phyloP scores from a whole-genome alignment of 2,888 invertebrate species.

The Zygogramma bicolorata region DNA sequence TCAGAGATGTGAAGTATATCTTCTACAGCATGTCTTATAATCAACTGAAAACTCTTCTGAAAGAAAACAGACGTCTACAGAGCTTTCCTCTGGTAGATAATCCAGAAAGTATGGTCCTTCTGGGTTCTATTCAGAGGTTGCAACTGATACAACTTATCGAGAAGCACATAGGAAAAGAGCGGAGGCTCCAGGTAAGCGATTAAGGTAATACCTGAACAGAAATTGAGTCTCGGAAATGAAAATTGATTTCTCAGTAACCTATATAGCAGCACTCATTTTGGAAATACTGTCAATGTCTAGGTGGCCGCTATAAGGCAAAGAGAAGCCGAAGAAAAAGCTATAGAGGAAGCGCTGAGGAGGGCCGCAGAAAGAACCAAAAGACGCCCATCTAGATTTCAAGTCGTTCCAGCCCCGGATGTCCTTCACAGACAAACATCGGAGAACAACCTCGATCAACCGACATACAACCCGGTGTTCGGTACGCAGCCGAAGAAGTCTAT shows the following conservation, averaged over 20 bases:
- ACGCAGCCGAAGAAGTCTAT: constrained; percentile 83
- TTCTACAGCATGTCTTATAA: constrained; percentile 93
- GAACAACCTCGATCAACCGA: constrained; percentile 65
- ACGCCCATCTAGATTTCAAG: constrained; percentile 78
- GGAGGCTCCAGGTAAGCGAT: constrained; percentile 72
- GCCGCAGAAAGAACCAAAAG: constrained; percentile 69
- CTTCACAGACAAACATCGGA: constrained; percentile 66
- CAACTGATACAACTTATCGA: constrained; percentile 91
- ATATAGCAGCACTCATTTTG: no score
- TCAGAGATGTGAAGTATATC: constrained; percentile 89
- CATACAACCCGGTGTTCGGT: constrained; percentile 66
- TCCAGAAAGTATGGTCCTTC: constrained; percentile 89
- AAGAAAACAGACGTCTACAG: constrained; percentile 76
- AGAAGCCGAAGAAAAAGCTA: constrained; percentile 66
- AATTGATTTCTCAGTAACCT: background rate
- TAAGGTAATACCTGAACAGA: background rate
- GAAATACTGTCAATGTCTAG: constrained; percentile 31
- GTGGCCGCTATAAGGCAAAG: constrained; percentile 67
- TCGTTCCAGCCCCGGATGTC: constrained; percentile 87
- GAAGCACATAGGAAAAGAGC: constrained; percentile 86
- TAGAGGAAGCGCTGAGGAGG: constrained; percentile 70
- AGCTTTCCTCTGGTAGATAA: constrained; percentile 96
- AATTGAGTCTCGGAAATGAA: background rate
- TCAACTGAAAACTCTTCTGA: constrained; percentile 87
- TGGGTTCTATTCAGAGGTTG: constrained; percentile 93